Evolutionary conservation across 1,140 invertebrate species (phyloP).

Genomic region (Drosophila lowei): DNA sequence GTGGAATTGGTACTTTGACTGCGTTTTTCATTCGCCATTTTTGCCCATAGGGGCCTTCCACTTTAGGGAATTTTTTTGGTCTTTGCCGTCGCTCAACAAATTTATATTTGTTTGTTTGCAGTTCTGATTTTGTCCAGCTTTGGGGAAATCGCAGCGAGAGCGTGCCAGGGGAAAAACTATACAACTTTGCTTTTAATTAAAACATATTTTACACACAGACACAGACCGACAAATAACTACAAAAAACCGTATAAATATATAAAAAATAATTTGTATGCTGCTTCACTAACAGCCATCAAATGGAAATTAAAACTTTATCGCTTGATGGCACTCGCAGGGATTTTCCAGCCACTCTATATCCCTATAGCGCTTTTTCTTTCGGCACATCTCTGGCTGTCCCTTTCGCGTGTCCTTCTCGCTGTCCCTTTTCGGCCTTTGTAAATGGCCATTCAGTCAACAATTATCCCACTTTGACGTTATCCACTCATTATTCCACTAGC

Average conservation of each 20-base stretch:
- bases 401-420: too few species aligned
- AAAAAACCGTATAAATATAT: constrained; percentile 7
- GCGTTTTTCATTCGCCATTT: constrained; percentile 43
- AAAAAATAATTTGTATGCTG: constrained; percentile 29
- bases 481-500: not conserved
- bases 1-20: constrained; percentile 43
- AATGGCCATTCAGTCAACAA: constrained; percentile 70
- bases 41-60: constrained; percentile 21
- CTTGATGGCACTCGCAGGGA: constrained; percentile 18
- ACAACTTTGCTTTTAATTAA: constrained; percentile 77
- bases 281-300: constrained; percentile 62
- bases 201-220: constrained; percentile 63
- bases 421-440: constrained; percentile 8
- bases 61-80: constrained; percentile 47
- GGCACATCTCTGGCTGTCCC: too few species aligned
- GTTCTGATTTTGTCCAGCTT: constrained; percentile 56
- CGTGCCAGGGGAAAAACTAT: constrained; percentile 28
- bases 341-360: not conserved
- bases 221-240: constrained; percentile 5
- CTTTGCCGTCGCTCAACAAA: constrained; percentile 42
- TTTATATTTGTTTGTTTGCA: constrained; percentile 73
- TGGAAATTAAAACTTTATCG: constrained; percentile 54
- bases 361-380: too few species aligned
- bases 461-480: constrained; percentile 32
- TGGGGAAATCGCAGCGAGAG: constrained; percentile 35